Evolutionary conservation across 1,140 invertebrate genomes (phyloP).

Genomic region (Teleopsis dalmanni): DNA sequence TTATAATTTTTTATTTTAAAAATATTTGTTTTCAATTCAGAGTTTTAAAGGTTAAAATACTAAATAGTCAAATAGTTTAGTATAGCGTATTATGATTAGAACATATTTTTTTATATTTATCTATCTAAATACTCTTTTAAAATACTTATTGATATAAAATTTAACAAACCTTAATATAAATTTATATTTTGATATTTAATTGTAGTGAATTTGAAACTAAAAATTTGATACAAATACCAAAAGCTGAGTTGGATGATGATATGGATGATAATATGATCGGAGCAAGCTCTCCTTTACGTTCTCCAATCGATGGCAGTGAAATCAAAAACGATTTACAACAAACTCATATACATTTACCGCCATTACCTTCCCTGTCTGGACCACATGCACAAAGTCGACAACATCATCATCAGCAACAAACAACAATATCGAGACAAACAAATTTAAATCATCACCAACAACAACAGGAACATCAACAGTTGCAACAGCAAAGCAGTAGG

Average conservation of each 20-base stretch:
- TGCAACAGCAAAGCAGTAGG: not conserved
- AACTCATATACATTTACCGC: conserved; percentile 22
- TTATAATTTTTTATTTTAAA: no score
- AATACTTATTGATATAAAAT: no score
- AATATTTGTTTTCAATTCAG: no score
- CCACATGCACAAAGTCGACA: conserved; percentile 16
- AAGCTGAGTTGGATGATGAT: conserved; percentile 21
- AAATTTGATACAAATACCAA: conserved; percentile 23
- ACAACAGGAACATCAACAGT: conserved; percentile 1
- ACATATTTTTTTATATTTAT: no score
- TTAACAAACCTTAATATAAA: not conserved
- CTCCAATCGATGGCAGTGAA: conserved; percentile 7
- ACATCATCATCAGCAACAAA: not conserved
- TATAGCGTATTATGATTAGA: no score
- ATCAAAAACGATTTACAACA: conserved; percentile 8
- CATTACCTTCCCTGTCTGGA: conserved; percentile 24
- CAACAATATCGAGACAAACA: conserved; percentile 17
- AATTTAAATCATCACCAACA: conserved; percentile 8
- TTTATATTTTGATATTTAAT: not conserved
- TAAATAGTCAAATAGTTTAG: no score
- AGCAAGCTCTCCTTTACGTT: conserved; percentile 18
- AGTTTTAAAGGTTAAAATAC: no score
- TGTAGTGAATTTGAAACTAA: conserved; percentile 26
- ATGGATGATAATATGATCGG: conserved; percentile 24
- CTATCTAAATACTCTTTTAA: no score